phyloP scores from a whole-genome alignment of 2,797 vertebrate species.

The Poeciliopsis paucimaculata region DNA sequence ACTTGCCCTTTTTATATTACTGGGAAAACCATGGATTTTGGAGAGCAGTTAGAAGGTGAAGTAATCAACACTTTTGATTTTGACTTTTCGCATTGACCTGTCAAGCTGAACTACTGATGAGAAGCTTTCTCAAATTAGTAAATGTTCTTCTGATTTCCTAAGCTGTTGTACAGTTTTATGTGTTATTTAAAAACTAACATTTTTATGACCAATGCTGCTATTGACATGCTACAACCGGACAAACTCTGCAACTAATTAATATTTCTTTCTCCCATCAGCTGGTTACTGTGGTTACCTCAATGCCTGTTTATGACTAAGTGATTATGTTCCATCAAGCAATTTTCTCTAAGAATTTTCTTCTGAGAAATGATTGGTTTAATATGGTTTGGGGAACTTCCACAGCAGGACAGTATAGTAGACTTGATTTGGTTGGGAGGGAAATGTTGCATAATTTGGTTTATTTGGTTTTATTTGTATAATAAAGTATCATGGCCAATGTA shows the following conservation, averaged over 20 bases:
- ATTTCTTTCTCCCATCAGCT: neutral
- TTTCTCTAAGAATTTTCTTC: too few species aligned
- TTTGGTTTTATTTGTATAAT: too few species aligned
- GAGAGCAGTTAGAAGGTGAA: constrained; percentile 44
- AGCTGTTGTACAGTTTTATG: neutral
- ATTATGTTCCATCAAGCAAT: neutral
- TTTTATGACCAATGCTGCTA: neutral
- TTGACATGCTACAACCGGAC: neutral
- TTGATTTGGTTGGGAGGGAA: neutral
- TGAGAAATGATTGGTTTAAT: too few species aligned
- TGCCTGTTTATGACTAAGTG: neutral
- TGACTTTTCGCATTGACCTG: neutral
- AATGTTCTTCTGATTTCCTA: neutral
- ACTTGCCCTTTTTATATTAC: constrained; percentile 84
- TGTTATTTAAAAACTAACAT: neutral
- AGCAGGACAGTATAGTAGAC: neutral
- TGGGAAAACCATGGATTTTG: constrained; percentile 64
- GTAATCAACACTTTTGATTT: neutral
- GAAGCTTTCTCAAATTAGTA: neutral
- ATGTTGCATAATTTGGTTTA: too few species aligned
- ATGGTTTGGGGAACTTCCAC: neutral
- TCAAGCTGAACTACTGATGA: too few species aligned
- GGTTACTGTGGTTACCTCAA: neutral
- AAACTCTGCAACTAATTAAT: neutral
- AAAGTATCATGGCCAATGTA: too few species aligned